Evolutionary conservation across 2,797 vertebrate species (phyloP).

Genomic region (Menidia menidia): DNA sequence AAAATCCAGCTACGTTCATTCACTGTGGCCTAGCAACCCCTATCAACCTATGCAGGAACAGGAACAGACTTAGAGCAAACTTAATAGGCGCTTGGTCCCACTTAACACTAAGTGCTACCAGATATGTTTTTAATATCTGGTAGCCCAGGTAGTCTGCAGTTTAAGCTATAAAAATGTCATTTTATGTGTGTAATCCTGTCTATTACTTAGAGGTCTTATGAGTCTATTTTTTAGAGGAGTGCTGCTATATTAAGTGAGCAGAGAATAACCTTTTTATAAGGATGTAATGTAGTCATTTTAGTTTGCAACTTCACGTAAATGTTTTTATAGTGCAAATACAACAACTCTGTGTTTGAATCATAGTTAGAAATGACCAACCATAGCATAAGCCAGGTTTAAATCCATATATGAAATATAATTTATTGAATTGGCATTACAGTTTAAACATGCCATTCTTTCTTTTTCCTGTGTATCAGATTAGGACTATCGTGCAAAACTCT

Average conservation of each 20-base stretch:
- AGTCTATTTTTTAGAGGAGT: slow-evolving; percentile 72
- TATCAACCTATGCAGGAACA: slow-evolving; percentile 77
- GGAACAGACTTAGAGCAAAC: slow-evolving; percentile 79
- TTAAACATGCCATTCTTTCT: background rate
- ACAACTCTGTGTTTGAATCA: background rate
- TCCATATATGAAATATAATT: background rate
- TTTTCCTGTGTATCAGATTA: too few relatives aligned
- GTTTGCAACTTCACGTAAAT: slow-evolving; percentile 9
- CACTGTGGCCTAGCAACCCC: slow-evolving; percentile 66
- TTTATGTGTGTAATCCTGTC: slow-evolving; percentile 84
- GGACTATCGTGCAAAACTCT: background rate
- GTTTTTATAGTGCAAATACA: background rate
- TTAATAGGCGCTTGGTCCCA: slow-evolving; percentile 83
- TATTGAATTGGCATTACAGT: background rate
- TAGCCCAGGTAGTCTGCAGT: slow-evolving; percentile 77
- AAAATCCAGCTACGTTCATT: slow-evolving; percentile 76
- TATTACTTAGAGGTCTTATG: slow-evolving; percentile 82
- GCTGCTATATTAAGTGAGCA: slow-evolving; percentile 59
- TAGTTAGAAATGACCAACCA: background rate
- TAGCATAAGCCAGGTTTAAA: background rate
- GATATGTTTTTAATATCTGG: slow-evolving; percentile 83
- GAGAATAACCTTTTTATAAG: slow-evolving; percentile 36
- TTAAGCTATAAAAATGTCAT: slow-evolving; percentile 82
- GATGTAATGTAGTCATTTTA: slow-evolving; percentile 22
- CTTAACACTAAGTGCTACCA: slow-evolving; percentile 83